Evolutionary conservation across 2,797 vertebrate species (phyloP).

Genomic region (Phalanger gymnotis): DNA sequence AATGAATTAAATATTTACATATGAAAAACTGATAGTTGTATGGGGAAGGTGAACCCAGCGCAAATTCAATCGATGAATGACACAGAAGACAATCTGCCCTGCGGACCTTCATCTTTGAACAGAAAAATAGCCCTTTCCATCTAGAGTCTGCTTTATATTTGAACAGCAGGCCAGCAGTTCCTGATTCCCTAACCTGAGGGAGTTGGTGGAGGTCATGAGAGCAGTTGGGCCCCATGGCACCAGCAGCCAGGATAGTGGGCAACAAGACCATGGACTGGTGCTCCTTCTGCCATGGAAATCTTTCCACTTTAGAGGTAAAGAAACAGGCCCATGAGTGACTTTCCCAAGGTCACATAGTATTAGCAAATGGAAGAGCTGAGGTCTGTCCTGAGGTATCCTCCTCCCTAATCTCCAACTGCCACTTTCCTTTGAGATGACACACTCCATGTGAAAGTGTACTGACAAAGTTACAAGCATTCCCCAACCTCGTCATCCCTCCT

Average conservation of each 20-base stretch:
- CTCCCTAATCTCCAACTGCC: background rate
- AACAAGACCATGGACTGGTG: background rate
- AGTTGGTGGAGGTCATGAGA: background rate
- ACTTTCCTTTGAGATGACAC: background rate
- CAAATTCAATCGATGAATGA: background rate
- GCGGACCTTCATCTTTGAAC: background rate
- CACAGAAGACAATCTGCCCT: background rate
- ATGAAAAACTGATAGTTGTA: background rate
- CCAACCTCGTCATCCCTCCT: slow-evolving; percentile 11
- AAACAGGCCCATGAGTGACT: background rate
- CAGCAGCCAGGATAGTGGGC: background rate
- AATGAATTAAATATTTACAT: background rate
- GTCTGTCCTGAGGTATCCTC: background rate
- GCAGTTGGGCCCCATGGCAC: background rate
- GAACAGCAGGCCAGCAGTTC: background rate
- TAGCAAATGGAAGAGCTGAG: background rate
- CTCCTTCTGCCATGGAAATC: background rate
- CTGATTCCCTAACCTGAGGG: background rate
- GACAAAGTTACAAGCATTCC: background rate
- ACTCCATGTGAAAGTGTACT: background rate
- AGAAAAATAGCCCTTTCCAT: background rate
- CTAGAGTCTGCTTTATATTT: background rate
- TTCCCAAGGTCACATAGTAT: background rate
- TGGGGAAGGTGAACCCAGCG: background rate
- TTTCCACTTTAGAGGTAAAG: background rate